Percentiles rank a stretch among this genome's conserved stretches.
These are phyloP conservation scores for Chaetophractus vellerosus DNA, from an alignment of 2,797 vertebrate genomes.

Conservation along the genomic window DNA sequence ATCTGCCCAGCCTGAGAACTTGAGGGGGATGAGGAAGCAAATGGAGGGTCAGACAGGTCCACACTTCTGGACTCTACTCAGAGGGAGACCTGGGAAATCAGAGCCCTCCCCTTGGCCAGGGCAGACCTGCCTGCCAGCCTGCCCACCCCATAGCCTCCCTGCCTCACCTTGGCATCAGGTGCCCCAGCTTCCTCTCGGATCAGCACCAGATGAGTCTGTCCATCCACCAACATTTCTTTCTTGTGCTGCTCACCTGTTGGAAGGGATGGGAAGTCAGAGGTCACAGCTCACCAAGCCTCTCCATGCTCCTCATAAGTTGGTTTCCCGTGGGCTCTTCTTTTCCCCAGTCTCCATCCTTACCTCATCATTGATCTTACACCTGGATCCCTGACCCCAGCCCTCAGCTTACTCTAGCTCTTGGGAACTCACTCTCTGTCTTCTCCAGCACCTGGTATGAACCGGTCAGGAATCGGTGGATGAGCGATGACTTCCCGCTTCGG, in stretches of 20 bases:
- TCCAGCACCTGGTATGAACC: conserved; percentile 95
- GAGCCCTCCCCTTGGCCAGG: neutral
- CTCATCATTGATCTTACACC: neutral
- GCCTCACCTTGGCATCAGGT: conserved; percentile 94
- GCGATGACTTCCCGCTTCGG: conserved; percentile 95
- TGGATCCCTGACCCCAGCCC: conserved; percentile 4
- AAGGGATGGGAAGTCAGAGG: neutral
- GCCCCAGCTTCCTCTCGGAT: conserved; percentile 95
- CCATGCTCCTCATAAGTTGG: neutral
- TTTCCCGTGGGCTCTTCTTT: neutral
- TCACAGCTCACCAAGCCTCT: neutral
- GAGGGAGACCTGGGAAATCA: conserved; percentile 4
- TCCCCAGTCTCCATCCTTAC: neutral
- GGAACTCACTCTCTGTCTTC: conserved; percentile 94
- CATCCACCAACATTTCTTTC: conserved; percentile 96
- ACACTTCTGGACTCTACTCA: conserved; percentile 14
- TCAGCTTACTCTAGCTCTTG: conserved; percentile 15
- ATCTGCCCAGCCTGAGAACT: conserved; percentile 98
- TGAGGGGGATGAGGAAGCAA: conserved; percentile 67
- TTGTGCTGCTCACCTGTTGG: conserved; percentile 95
- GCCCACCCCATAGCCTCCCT: rapidly evolving
- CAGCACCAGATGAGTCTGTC: conserved; percentile 96
- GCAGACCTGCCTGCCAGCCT: neutral
- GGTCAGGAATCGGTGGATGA: conserved; percentile 97
- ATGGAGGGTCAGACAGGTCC: conserved; percentile 58